Conservation (phyloP, 2,888 invertebrate genomes). For the Dryocosmus kuriphilus region DNA sequence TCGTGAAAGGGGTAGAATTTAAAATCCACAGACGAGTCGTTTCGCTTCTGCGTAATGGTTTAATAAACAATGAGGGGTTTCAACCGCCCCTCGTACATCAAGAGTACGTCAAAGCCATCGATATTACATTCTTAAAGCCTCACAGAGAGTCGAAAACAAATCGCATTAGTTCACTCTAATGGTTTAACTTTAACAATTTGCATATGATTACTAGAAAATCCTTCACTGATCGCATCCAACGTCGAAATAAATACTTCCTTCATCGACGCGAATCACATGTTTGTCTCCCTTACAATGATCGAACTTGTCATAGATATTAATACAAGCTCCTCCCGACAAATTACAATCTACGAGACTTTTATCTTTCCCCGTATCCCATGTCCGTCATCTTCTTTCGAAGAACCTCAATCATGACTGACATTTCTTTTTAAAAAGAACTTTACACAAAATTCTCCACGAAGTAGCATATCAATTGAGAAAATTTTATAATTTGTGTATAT, state of each 20-base stretch:
- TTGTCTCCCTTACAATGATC: slow-evolving; percentile 40
- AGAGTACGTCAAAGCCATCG: slow-evolving; percentile 70
- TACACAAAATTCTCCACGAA: background rate
- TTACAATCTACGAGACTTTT: background rate
- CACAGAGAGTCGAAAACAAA: slow-evolving; percentile 61
- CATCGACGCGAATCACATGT: slow-evolving; percentile 46
- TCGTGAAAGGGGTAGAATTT: background rate
- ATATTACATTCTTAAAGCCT: slow-evolving; percentile 66
- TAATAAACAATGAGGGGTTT: slow-evolving; percentile 67
- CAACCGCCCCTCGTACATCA: slow-evolving; percentile 47
- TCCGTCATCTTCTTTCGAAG: background rate
- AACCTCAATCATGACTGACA: background rate
- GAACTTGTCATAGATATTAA: slow-evolving; percentile 52
- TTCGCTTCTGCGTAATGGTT: slow-evolving; percentile 44
- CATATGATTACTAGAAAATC: slow-evolving; percentile 70
- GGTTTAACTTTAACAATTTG: slow-evolving; percentile 74
- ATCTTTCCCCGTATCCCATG: background rate
- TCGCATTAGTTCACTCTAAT: slow-evolving; percentile 69
- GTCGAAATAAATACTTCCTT: slow-evolving; percentile 66
- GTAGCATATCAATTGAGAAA: background rate
- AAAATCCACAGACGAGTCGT: background rate
- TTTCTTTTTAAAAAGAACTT: background rate
- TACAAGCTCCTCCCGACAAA: slow-evolving; percentile 8
- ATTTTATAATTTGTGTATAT: background rate
- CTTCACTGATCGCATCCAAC: slow-evolving; percentile 58